These are phyloP conservation scores for Imbricaverruca yamaguchii DNA, from an alignment of 2,888 invertebrate genomes.

Conservation along the genomic window DNA sequence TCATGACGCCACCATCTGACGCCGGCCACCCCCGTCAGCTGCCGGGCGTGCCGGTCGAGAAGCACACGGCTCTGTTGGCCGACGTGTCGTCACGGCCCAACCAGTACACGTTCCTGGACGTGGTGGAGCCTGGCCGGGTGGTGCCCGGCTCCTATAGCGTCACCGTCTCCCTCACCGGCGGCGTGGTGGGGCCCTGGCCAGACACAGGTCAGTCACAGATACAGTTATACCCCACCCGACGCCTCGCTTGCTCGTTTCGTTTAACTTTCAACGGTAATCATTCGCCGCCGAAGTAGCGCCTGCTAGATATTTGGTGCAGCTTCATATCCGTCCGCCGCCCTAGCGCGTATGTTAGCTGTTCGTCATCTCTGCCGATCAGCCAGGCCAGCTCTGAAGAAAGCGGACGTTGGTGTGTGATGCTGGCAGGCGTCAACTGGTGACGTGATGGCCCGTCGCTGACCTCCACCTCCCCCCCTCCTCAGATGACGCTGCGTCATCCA, in stretches of 20 bases:
- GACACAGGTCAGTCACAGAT: not conserved
- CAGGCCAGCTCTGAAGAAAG: too few relatives aligned
- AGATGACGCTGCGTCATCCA: not conserved
- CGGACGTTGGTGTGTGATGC: too few relatives aligned
- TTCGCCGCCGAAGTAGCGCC: too few relatives aligned
- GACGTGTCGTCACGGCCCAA: conserved; percentile 88
- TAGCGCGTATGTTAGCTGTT: too few relatives aligned
- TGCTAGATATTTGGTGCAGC: too few relatives aligned
- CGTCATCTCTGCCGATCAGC: too few relatives aligned
- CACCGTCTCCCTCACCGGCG: conserved; percentile 71
- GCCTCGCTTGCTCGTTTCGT: too few relatives aligned
- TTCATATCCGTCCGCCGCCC: too few relatives aligned
- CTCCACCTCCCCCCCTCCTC: not conserved
- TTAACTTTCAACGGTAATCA: too few relatives aligned
- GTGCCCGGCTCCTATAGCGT: conserved; percentile 84
- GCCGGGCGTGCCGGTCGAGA: conserved; percentile 83
- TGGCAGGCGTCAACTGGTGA: too few relatives aligned
- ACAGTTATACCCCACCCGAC: too few relatives aligned
- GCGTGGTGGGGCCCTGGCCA: conserved; percentile 72
- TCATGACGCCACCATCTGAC: not conserved
- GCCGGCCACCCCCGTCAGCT: conserved; percentile 46
- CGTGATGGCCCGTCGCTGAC: not conserved
- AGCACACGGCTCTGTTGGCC: conserved; percentile 83
- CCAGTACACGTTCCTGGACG: conserved; percentile 90
- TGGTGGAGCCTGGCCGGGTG: conserved; percentile 89